A percentile compares a stretch with the other conserved stretches of the same genome.
These are phyloP conservation scores for Platanista minor DNA, from an alignment of 2,113 vertebrate species.

Conservation along the genomic window DNA sequence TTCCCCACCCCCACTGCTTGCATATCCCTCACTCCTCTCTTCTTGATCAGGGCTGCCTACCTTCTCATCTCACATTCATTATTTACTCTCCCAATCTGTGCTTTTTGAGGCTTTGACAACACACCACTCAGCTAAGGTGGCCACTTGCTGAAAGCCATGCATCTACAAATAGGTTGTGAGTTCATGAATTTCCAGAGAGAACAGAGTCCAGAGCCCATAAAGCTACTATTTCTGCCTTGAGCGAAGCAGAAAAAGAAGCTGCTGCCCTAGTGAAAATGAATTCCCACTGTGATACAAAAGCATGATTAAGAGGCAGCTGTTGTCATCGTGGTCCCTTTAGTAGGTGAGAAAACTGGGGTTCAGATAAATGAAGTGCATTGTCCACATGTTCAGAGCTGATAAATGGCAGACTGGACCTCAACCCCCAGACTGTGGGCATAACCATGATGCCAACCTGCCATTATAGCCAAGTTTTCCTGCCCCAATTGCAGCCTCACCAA, in stretches of 20 bases:
- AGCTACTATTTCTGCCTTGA: neutral
- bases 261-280: neutral
- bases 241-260: neutral
- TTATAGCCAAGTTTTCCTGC: neutral
- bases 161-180: neutral
- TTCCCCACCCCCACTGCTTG: neutral
- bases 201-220: neutral
- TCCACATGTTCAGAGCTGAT: neutral
- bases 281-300: neutral
- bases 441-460: neutral
- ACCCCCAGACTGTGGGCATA: fast-evolving
- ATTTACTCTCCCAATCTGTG: neutral
- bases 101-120: neutral
- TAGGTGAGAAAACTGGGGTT: neutral
- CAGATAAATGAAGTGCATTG: neutral
- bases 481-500: neutral
- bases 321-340: neutral
- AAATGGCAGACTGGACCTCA: neutral
- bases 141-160: neutral
- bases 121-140: neutral
- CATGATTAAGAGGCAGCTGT: neutral
- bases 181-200: neutral
- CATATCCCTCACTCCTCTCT: neutral
- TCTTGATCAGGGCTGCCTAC: neutral
- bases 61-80: neutral